Base-by-base conservation (phyloP, 2,888 invertebrate species). In the Drosophila meridiana region DNA sequence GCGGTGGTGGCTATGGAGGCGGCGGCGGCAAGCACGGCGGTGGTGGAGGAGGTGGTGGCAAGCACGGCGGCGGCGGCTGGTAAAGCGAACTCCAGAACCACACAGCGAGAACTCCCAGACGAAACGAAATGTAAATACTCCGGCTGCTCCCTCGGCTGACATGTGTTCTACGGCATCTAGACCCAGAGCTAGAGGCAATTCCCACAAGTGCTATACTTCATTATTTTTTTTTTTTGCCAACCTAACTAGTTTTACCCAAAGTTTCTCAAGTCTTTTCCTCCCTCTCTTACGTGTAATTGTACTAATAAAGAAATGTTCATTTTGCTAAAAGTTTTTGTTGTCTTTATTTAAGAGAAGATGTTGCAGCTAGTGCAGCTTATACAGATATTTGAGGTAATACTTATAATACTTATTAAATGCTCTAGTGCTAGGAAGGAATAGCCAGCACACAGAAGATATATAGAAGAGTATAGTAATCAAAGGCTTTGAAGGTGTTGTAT, bases 1-100 rank as follows among this genome's bases (percentile, higher is more conserved):
- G 78, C 5, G 77, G 45, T 32, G 77, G 79, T 9, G 73, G 79
- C 69, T 76, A 61, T 28, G 53, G 53, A 14, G 53, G 78, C 8
- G 76, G 42, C 36, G 74, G 69, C 48, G 73, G 80, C 73, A 79
- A 77, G 34, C 74, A 80, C 2, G 69, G 65, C 62, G 87, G 57
- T 11, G 80, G 76, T 26, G 80, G 80, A 2, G 74, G 80, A 11
- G 78, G 80, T 7, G 78, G 73, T 47, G 78, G 72, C 73, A 81
- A 71, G 34, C 65, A 80, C 28, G 75, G 80, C 7, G 74, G 79
- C 20, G 81, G 85, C 3, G 76, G 83, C 48, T 83, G 83, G 87
- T 84, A 83, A 76, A 57, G 6, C 8, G 4, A 20, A 13, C 30
- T n/a, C 7, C 45, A 32, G 13, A 45, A 42, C 60, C 26, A 58